These are phyloP conservation scores for Furcifer pardalis DNA, from an alignment of 2,797 vertebrate species.

Conservation along the genomic window DNA sequence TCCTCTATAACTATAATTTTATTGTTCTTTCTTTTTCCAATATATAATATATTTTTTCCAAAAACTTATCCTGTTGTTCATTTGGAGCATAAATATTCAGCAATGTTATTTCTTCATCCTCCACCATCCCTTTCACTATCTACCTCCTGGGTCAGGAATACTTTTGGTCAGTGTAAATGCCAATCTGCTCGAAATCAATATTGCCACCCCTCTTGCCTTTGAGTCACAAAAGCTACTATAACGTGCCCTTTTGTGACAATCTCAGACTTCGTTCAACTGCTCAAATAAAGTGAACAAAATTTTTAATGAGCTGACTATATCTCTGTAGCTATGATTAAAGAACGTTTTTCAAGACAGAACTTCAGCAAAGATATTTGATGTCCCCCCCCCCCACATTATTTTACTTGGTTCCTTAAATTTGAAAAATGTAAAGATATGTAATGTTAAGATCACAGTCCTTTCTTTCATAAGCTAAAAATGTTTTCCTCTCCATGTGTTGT, in stretches of 20 bases:
- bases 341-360: slow-evolving; percentile 2
- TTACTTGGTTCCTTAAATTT: not conserved
- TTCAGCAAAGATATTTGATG: slow-evolving; percentile 16
- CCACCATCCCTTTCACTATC: too few relatives aligned
- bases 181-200: too few relatives aligned
- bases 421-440: not conserved
- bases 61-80: too few relatives aligned
- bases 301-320: slow-evolving; percentile 3
- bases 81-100: too few relatives aligned
- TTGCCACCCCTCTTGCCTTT: too few relatives aligned
- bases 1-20: too few relatives aligned
- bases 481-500: slow-evolving; percentile 35
- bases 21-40: too few relatives aligned
- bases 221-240: not conserved
- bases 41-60: too few relatives aligned
- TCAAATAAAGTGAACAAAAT: slow-evolving; percentile 18
- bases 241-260: not conserved
- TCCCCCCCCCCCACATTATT: too few relatives aligned
- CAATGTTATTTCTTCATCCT: too few relatives aligned
- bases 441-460: slow-evolving; percentile 10
- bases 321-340: slow-evolving; percentile 2
- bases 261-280: not conserved
- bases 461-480: not conserved
- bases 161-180: too few relatives aligned
- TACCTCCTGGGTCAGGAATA: too few relatives aligned